Conservation (phyloP, 2,888 invertebrate genomes). For the Machimus rusticus region DNA sequence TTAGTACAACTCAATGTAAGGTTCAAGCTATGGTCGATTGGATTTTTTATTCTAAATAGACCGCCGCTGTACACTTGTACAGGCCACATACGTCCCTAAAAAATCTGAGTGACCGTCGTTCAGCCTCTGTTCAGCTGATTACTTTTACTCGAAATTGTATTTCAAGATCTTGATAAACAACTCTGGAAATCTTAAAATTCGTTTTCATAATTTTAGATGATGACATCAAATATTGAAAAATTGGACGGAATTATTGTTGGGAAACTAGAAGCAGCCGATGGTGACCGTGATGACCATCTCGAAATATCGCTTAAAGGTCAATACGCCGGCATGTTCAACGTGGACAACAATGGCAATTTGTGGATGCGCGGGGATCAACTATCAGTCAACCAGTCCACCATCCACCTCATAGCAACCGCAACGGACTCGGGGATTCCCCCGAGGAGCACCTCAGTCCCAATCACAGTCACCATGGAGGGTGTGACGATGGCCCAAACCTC, state of each 20-base stretch:
- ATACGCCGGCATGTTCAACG: slow-evolving; percentile 66
- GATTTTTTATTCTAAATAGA: too few relatives aligned
- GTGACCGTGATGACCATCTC: slow-evolving; percentile 79
- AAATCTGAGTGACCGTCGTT: too few relatives aligned
- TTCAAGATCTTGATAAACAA: too few relatives aligned
- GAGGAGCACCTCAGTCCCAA: slow-evolving; percentile 73
- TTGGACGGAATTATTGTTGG: slow-evolving; percentile 65
- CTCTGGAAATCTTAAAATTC: too few relatives aligned
- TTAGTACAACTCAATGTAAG: too few relatives aligned
- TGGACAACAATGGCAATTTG: slow-evolving; percentile 66
- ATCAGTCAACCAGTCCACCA: slow-evolving; percentile 66
- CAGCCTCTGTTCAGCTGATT: too few relatives aligned
- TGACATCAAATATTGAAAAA: slow-evolving; percentile 53
- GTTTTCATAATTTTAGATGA: slow-evolving; percentile 56
- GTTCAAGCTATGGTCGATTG: too few relatives aligned
- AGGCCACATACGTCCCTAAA: too few relatives aligned
- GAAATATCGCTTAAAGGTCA: slow-evolving; percentile 76
- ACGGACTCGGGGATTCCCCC: slow-evolving; percentile 87
- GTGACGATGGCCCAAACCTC: slow-evolving; percentile 62
- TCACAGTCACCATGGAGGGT: slow-evolving; percentile 70
- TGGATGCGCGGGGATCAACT: slow-evolving; percentile 66
- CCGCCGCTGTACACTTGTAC: too few relatives aligned
- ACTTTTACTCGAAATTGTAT: too few relatives aligned
- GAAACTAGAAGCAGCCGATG: slow-evolving; percentile 85
- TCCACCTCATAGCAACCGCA: slow-evolving; percentile 82